Evolutionary conservation across 1,140 invertebrate species (phyloP).

Genomic region (Oppia nitens): DNA sequence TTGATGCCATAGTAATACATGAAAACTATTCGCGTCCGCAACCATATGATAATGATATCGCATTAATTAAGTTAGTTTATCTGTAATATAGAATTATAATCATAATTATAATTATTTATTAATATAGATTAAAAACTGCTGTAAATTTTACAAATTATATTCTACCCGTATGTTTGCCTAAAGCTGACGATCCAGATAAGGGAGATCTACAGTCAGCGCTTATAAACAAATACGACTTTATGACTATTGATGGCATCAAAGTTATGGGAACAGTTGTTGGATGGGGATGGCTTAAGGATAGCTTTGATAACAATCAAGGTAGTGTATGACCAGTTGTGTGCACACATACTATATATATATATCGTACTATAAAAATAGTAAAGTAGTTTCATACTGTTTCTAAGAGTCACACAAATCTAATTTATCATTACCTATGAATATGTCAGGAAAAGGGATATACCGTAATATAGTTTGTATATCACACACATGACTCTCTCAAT

Average conservation of each 20-base stretch:
- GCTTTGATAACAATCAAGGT: constrained; percentile 1
- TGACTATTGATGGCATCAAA: no score
- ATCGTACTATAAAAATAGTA: no score
- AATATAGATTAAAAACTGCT: constrained; percentile 33
- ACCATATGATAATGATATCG: constrained; percentile 44
- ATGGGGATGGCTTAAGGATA: constrained; percentile 7
- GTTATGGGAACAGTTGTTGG: constrained; percentile 3
- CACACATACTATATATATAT: no score
- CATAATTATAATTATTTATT: not conserved
- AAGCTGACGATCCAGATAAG: not conserved
- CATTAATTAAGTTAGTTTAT: constrained; percentile 34
- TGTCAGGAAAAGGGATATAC: no score
- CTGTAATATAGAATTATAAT: not conserved
- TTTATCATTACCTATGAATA: no score
- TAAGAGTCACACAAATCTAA: no score
- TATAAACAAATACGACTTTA: no score
- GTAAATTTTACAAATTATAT: constrained; percentile 46
- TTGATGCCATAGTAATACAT: constrained; percentile 16
- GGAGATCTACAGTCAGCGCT: not conserved
- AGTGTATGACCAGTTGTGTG: not conserved
- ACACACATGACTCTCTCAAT: no score
- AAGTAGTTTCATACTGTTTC: no score
- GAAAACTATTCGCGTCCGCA: constrained; percentile 32
- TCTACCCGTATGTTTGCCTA: constrained; percentile 52
- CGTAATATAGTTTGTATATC: no score